These are phyloP conservation scores for Habropoda laboriosa DNA, from an alignment of 1,140 invertebrate genomes.

Conservation along the genomic window DNA sequence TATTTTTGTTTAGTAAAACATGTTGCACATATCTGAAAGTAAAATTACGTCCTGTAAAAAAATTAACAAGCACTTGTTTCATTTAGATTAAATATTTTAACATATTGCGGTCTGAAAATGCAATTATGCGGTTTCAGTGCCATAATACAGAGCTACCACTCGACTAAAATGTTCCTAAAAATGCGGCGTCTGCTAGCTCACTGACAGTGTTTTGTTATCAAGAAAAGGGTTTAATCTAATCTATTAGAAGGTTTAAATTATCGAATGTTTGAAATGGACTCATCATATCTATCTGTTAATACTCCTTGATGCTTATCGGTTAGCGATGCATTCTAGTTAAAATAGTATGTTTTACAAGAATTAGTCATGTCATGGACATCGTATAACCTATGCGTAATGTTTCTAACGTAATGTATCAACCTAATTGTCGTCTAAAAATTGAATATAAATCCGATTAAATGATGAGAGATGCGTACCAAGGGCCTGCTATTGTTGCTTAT, in stretches of 20 bases:
- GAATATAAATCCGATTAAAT: constrained; percentile 67
- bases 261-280: neutral
- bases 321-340: neutral
- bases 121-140: neutral
- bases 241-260: neutral
- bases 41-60: neutral
- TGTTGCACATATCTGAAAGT: neutral
- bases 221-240: constrained; percentile 6
- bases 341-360: constrained; percentile 2
- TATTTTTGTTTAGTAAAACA: neutral
- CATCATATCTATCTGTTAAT: neutral
- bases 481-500: constrained; percentile 83
- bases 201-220: constrained; percentile 39
- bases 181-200: constrained; percentile 47
- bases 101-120: neutral
- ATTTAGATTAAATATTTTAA: neutral
- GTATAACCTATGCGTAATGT: constrained; percentile 51
- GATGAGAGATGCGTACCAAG: constrained; percentile 84
- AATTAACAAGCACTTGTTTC: neutral
- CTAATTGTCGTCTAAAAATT: constrained; percentile 50
- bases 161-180: constrained; percentile 37
- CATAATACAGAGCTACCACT: constrained; percentile 5
- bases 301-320: neutral
- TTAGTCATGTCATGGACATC: constrained; percentile 16
- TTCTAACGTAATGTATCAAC: constrained; percentile 47